Conservation (phyloP, 2,888 invertebrate species). For the Melanophora roralis region DNA sequence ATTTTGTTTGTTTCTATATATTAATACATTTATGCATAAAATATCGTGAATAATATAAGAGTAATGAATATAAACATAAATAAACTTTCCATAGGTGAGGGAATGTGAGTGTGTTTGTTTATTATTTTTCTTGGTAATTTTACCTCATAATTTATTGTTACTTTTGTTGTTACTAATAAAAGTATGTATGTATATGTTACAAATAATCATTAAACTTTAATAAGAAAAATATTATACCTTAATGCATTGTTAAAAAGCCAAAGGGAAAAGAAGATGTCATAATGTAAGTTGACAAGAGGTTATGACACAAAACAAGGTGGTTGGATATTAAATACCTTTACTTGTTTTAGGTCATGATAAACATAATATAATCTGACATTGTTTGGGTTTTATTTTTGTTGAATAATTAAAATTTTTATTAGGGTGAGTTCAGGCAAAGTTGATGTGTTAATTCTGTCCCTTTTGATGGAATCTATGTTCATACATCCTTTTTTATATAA, state of each 20-base stretch:
- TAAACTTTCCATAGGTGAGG: neutral
- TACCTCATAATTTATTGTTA: constrained; percentile 38
- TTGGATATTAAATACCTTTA: neutral
- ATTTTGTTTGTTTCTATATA: neutral
- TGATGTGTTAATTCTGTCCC: no score
- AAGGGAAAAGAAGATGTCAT: neutral
- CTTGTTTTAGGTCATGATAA: constrained; percentile 25
- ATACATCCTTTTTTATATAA: no score
- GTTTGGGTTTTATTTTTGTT: neutral
- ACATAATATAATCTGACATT: constrained; percentile 18
- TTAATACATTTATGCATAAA: neutral
- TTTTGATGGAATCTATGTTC: no score
- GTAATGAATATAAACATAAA: no score
- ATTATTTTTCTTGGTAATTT: constrained; percentile 13
- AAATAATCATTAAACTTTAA: constrained; percentile 42
- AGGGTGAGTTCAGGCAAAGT: no score
- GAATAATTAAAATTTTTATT: no score
- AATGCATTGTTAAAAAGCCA: constrained; percentile 30
- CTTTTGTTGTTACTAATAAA: constrained; percentile 10
- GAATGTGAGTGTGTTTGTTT: neutral
- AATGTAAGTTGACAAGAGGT: neutral
- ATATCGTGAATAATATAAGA: no score
- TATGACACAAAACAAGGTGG: neutral
- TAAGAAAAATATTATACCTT: neutral
- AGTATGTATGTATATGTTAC: constrained; percentile 15